Evolutionary conservation across 2,797 vertebrate species (phyloP), one percentile per base, ranked within the genome.

Genomic region (Benthosema pterotum): DNA sequence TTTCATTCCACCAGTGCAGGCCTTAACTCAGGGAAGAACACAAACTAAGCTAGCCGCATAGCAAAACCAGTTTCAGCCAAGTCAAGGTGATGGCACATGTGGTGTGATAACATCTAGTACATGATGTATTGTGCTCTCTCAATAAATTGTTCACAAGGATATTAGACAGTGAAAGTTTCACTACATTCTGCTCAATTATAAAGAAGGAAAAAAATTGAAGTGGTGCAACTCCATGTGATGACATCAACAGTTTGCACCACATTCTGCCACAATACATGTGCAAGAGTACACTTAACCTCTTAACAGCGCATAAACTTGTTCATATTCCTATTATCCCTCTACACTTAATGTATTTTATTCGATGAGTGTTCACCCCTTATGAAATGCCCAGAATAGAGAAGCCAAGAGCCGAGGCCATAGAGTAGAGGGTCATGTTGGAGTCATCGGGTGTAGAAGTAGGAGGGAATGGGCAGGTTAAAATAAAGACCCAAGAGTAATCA

Each of bases 391-490:
- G 28, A 7, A 32, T 32, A 32, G 28, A 32, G 28, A 32, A 6
- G 28, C 28, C 28, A 32, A 1, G 56, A 0, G 22, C 22, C 3
- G 3, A 25, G 14, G 74, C 71, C 64, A 63, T 80, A 79, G 47
- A 70, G 52, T 15, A 52, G 58, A 43, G 71, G 88, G 84, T 86
- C 85, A 82, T 46, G 0, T 25, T 14, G 64, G 74, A 82, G 87
- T 85, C 82, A 76, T 54, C 63, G 43, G 57, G 67, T 80, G 78
- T 22, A 38, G 11, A 38, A 38, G 8, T 38, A 7, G 32, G 32
- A 38, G 6, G 32, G 6, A 38, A 38, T 38, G 11, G 1, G 32
- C 32, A 38, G 32, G 32, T 38, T 38, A 38, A 38, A n/a, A 38
- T 8, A 38, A 38, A 38, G 6, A 32, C 6, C 55, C 7, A 15